Conservation (phyloP, 2,113 vertebrate genomes). For the Rhea americana region DNA sequence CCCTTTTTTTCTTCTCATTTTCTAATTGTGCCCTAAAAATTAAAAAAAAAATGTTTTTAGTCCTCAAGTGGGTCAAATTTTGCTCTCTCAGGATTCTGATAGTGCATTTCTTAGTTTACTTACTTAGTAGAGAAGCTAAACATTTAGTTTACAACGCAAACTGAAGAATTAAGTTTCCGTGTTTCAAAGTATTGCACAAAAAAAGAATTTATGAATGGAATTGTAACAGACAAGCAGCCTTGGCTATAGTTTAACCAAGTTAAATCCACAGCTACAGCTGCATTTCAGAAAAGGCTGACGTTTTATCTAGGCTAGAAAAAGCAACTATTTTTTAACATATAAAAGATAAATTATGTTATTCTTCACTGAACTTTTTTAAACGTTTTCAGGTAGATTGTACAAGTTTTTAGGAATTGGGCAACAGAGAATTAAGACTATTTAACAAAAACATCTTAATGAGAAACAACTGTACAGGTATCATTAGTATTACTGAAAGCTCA, state of each 20-base stretch:
- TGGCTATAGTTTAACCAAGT: not conserved
- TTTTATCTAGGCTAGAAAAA: not conserved
- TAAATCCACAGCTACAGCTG: not conserved
- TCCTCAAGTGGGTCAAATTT: not conserved
- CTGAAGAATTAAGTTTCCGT: not conserved
- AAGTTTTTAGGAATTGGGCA: not conserved
- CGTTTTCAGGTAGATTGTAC: not conserved
- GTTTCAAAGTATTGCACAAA: not conserved
- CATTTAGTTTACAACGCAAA: not conserved
- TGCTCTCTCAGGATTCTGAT: not conserved
- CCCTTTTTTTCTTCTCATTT: conserved; percentile 97
- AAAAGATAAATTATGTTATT: not conserved
- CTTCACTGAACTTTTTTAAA: not conserved
- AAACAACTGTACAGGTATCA: not conserved
- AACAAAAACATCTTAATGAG: not conserved
- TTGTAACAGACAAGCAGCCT: not conserved
- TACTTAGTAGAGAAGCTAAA: not conserved
- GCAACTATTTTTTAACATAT: not conserved
- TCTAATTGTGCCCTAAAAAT: conserved; percentile 90
- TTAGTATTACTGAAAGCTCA: not conserved
- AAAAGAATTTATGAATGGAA: not conserved
- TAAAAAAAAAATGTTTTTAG: not conserved
- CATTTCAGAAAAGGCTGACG: not conserved
- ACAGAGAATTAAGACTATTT: not conserved
- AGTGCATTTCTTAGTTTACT: not conserved